Base-by-base conservation (phyloP, 2,113 vertebrate species). In the Cebus imitator region DNA sequence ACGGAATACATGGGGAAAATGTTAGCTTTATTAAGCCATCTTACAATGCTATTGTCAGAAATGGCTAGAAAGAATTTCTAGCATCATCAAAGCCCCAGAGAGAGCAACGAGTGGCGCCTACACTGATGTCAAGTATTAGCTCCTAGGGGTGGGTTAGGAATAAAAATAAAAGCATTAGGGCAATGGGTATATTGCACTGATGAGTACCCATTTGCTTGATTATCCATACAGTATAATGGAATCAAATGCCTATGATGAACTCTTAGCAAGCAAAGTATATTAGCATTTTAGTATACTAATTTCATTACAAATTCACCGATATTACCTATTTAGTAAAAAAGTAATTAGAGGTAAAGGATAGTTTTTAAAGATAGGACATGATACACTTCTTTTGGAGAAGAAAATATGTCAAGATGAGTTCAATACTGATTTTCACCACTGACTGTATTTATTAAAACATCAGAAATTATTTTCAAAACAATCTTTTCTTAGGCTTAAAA, bases 11-110 rank as follows among this genome's bases (percentile, higher is more conserved):
- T 81, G 94, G 95, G 95, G 86, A 98, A 98, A 98, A 97, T 87
- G 97, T 97, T 98, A 97, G 96, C 98, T 98, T 99, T 99, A 99
- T 98, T 98, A 99, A 99, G 98, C 98, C 98, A 98, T 99, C 98
- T 98, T 96, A 97, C 98, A 98, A 96, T 97, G 98, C 91, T 98
- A 98, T 98, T 98, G 98, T 98, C 97, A 98, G 92, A 97, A 98
- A 86, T 95, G 98, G 96, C 98, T 98, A 98, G 98, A 98, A 98
- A 98, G 98, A 98, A 98, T 98, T 98, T 98, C 97, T 95, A 98
- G 98, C 96, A 98, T 97, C 97, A 87, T 97, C 96, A 98, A 97
- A 98, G 97, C 98, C 98, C 98, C 97, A 97, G 98, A 96, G 98
- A 98, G 87, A 98, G 96, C 97, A 98, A 97, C 97, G 98, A 98